Evolutionary conservation across 2,888 invertebrate species (phyloP).

Genomic region (Exocentrus adspersus): DNA sequence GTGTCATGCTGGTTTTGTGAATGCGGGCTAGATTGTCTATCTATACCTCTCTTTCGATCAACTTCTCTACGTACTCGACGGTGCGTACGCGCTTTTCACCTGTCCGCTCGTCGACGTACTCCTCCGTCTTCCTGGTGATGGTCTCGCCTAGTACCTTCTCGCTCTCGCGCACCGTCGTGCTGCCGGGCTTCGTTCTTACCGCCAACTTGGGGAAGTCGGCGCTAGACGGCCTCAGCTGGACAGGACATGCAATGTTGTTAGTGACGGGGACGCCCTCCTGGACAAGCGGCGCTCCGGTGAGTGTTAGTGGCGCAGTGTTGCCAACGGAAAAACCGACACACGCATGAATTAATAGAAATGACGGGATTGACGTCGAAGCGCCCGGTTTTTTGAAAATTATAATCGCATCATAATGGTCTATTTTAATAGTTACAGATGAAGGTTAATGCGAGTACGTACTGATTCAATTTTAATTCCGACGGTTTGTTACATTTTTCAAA

Average conservation of each 20-base stretch:
- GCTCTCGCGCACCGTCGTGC: constrained; percentile 86
- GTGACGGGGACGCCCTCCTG: constrained; percentile 49
- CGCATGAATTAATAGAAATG: no score
- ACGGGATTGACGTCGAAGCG: no score
- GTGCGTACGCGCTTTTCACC: constrained; percentile 89
- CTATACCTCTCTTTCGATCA: constrained; percentile 94
- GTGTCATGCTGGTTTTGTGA: constrained; percentile 54
- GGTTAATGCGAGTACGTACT: no score
- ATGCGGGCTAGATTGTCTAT: constrained; percentile 35
- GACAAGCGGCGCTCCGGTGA: constrained; percentile 53
- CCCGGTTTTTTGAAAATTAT: no score
- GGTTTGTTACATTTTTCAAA: no score
- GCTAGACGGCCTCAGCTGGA: constrained; percentile 70
- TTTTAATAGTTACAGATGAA: no score
- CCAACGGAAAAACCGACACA: no score
- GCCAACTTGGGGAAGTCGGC: constrained; percentile 85
- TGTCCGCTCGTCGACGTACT: constrained; percentile 85
- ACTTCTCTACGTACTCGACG: constrained; percentile 93
- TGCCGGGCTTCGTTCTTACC: constrained; percentile 87
- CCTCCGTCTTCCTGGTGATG: constrained; percentile 86
- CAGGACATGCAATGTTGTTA: constrained; percentile 58
- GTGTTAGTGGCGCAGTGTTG: constrained; percentile 34
- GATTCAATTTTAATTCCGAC: no score
- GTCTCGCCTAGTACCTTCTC: constrained; percentile 91
- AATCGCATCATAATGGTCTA: no score